phyloP scores from a whole-genome alignment of 2,113 vertebrate species.

The Sakesphorus luctuosus region DNA sequence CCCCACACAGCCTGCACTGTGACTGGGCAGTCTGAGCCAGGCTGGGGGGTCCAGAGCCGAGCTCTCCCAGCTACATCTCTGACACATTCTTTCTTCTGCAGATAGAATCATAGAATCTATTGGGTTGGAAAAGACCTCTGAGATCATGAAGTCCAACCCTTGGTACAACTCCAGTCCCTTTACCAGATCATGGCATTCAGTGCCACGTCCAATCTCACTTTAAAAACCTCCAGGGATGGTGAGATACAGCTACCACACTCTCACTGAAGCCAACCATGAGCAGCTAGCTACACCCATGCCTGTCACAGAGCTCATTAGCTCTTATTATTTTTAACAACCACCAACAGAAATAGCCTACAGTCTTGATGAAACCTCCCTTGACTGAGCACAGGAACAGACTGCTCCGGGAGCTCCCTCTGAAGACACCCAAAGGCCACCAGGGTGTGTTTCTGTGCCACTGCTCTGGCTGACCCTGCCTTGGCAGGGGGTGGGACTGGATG shows the following conservation, averaged over 20 bases:
- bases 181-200: no score
- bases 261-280: not conserved
- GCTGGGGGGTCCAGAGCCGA: not conserved
- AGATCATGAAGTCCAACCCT: no score
- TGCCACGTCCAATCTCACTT: no score
- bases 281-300: not conserved
- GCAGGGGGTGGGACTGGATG: not conserved
- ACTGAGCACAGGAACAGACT: not conserved
- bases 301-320: not conserved
- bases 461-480: not conserved
- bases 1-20: no score
- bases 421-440: not conserved
- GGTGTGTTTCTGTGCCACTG: not conserved
- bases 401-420: not conserved
- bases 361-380: not conserved
- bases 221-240: no score
- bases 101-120: no score
- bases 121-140: no score
- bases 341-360: not conserved
- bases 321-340: not conserved
- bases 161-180: no score
- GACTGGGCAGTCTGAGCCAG: not conserved
- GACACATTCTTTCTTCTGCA: not conserved
- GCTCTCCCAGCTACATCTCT: not conserved
- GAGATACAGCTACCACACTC: not conserved